phyloP scores from a whole-genome alignment of 2,888 invertebrate genomes.

The Heliconius ismenius region DNA sequence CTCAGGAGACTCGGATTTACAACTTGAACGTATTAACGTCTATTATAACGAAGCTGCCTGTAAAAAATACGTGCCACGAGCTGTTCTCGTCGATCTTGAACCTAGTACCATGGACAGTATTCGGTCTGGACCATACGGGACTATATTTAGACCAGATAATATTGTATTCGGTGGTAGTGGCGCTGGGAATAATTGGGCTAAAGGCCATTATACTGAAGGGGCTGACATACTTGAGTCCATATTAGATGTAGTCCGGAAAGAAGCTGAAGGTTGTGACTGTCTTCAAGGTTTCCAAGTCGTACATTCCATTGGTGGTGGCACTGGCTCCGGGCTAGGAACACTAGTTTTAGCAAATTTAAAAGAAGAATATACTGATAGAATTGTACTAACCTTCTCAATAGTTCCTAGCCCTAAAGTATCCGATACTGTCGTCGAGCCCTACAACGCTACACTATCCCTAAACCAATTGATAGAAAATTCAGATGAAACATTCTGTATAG shows the following conservation, averaged over 20 bases:
- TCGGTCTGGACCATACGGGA: constrained; percentile 84
- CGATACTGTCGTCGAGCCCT: constrained; percentile 85
- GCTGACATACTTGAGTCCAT: constrained; percentile 83
- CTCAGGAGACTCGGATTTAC: constrained; percentile 85
- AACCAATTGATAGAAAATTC: constrained; percentile 87
- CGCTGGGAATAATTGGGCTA: constrained; percentile 83
- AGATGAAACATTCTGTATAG: constrained; percentile 85
- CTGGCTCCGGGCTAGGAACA: constrained; percentile 88
- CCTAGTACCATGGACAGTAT: constrained; percentile 83
- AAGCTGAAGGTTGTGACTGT: constrained; percentile 86
- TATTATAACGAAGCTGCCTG: constrained; percentile 86
- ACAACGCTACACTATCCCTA: constrained; percentile 86
- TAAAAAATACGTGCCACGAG: constrained; percentile 67
- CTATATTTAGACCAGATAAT: constrained; percentile 87
- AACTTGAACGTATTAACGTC: constrained; percentile 88
- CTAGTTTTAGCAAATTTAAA: constrained; percentile 84
- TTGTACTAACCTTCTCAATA: constrained; percentile 85
- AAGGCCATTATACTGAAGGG: constrained; percentile 86
- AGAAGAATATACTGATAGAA: constrained; percentile 88
- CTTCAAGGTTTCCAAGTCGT: constrained; percentile 84
- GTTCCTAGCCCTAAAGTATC: constrained; percentile 88
- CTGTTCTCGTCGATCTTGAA: constrained; percentile 68
- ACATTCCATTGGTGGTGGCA: constrained; percentile 87
- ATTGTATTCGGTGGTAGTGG: constrained; percentile 83
- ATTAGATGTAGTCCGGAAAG: constrained; percentile 80